phyloP scores from a whole-genome alignment of 2,113 vertebrate species.

The Gadus macrocephalus region DNA sequence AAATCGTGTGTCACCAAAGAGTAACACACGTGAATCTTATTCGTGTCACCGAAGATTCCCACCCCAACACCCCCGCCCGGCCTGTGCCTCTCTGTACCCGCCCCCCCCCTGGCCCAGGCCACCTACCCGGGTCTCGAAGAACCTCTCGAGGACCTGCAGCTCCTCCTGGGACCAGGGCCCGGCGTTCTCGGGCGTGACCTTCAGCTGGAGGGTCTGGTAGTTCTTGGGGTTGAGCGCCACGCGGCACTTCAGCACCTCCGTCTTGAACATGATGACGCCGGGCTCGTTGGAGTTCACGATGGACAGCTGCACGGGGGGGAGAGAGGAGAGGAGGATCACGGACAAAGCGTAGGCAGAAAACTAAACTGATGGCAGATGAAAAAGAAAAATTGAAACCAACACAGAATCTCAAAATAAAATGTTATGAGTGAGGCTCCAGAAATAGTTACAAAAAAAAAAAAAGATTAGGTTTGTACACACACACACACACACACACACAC shows the following conservation, averaged over 20 bases:
- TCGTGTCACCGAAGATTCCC: too few relatives aligned
- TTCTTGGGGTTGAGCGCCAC: constrained; percentile 97
- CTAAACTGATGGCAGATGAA: too few relatives aligned
- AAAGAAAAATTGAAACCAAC: too few relatives aligned
- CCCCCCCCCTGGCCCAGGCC: too few relatives aligned
- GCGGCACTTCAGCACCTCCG: constrained; percentile 92
- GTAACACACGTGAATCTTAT: too few relatives aligned
- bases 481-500: too few relatives aligned
- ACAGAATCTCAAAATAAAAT: too few relatives aligned
- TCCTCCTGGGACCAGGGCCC: constrained; percentile 97
- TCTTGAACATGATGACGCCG: constrained; percentile 99
- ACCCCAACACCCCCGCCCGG: too few relatives aligned
- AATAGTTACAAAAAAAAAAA: too few relatives aligned
- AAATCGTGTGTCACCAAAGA: too few relatives aligned
- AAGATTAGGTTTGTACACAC: too few relatives aligned
- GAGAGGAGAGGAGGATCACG: neutral
- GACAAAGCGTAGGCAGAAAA: neutral
- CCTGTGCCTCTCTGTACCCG: neutral
- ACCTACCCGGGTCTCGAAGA: constrained; percentile 94
- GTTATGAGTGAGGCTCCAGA: too few relatives aligned
- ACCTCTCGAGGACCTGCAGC: constrained; percentile 95
- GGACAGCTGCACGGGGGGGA: constrained; percentile 74
- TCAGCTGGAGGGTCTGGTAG: constrained; percentile 96
- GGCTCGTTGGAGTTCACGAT: constrained; percentile 97
- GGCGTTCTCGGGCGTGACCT: constrained; percentile 95